Evolutionary conservation across 1,140 invertebrate species (phyloP), one percentile per base, ranked within the genome.

Genomic region (Gryon sp.): DNA sequence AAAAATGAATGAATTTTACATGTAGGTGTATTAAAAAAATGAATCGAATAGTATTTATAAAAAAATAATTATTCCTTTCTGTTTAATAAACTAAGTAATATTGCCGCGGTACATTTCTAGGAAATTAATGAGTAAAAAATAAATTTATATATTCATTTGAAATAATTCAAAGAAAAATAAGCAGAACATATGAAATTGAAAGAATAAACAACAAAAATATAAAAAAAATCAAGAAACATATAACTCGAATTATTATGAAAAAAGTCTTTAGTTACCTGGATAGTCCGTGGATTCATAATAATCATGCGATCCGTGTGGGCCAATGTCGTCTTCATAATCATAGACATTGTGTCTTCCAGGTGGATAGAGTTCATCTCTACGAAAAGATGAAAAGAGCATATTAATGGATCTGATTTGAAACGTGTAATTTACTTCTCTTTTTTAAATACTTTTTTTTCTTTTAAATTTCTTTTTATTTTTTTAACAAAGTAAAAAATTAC

Each of bases 211-310:
- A 24, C 22, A 28, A 28, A 28, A 28, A 9, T 2, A 1, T 28
- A 9, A 7, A 28, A 28, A 2, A 9, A 28, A 28, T 3, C 6
- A 9, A 9, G 26, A 24, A 7, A 28, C 8, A 7, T 24, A 4
- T 28, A 9, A 1, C 2, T 28, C n/a, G 26, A n/a, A n/a, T n/a
- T n/a, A n/a, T n/a, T n/a, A n/a, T n/a, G n/a, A n/a, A n/a, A n/a
- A n/a, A n/a, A n/a, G n/a, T n/a, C n/a, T n/a, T n/a, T n/a, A n/a
- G n/a, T 84, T 86, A 89, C 87, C 87, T 82, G 87, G 83, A 81
- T 87, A 89, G 46, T 89, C 87, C 9, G 87, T 81, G 9, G 82
- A 60, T 43, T 89, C 87, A 41, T 89, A 89, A 78, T 88, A 89
- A 41, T 89, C 87, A 43, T 88, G 87, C 3, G 85, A 86, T 15